Evolutionary conservation across 2,888 invertebrate species (phyloP), one percentile per base, ranked within the genome.

Genomic region (Drosophila meridionalis): DNA sequence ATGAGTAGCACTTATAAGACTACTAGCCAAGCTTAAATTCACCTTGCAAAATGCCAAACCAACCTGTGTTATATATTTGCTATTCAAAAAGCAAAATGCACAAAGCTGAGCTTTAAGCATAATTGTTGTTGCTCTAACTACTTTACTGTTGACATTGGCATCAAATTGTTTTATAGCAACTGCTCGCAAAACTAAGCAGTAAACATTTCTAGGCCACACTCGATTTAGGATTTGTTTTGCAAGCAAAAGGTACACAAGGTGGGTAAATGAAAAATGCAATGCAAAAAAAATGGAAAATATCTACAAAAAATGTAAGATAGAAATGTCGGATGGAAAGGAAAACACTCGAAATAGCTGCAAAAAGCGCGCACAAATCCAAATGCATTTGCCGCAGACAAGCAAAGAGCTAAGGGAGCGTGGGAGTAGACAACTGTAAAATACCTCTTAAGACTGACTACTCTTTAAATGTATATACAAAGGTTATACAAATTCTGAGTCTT

Each of bases 61-160:
- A 58, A 47, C 34, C 40, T 36, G 43, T 52, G n/a, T 26, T 36
- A 11, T 14, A 20, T 69, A 43, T 20, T 20, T 20, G 20, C 20
- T 20, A 20, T 28, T 28, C 14, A 32, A 20, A 63, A 20, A 38
- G 30, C n/a, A 30, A 20, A 28, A 11, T 43, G 50, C 50, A 34
- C 8, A 50, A 34, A 50, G 9, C 4, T 20, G 11, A 34, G 48
- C n/a, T 28, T 28, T 7, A 7, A 20, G 9, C 32, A 52, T 28
- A 34, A 26, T 38, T 38, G n/a, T 32, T 38, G 55, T 43, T 14
- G 20, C 28, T 32, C 20, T 20, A 14, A 66, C 48, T 42, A n/a
- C 20, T n/a, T 5, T 7, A 6, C 55, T 69, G 77, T 77, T 80
- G 52, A 61, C 71, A 76, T 70, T 50, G 20, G 38, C 63, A 76